These are phyloP conservation scores for Salvator merianae DNA, from an alignment of 2,113 vertebrate species.

Conservation along the genomic window DNA sequence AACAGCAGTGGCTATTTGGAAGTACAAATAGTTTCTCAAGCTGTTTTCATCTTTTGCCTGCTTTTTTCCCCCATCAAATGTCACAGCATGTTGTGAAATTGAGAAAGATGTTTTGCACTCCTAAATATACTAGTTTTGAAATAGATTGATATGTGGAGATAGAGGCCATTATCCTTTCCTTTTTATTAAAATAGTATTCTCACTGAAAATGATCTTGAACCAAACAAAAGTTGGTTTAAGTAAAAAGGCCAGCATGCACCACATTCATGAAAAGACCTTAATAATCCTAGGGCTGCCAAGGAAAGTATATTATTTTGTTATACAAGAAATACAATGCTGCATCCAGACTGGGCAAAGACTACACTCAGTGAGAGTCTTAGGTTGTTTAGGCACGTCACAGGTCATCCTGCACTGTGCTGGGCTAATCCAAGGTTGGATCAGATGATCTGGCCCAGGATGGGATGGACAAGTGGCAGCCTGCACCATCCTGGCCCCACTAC, in stretches of 20 bases:
- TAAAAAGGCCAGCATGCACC: neutral
- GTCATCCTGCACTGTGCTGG: no score
- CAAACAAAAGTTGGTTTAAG: neutral
- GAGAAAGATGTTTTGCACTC: neutral
- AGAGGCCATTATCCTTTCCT: neutral
- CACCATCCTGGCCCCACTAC: no score
- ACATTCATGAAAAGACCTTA: neutral
- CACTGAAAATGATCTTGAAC: neutral
- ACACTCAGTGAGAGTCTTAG: no score
- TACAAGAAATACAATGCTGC: neutral
- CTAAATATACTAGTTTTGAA: neutral
- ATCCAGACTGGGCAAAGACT: no score
- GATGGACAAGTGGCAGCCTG: no score
- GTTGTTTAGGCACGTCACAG: no score
- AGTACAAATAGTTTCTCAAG: neutral
- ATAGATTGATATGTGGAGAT: neutral
- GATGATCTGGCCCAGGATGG: no score
- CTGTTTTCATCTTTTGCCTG: neutral
- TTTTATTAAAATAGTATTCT: neutral
- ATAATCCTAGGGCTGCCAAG: neutral
- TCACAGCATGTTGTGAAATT: neutral
- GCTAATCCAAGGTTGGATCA: no score
- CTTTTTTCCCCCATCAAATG: neutral
- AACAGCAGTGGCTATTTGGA: neutral
- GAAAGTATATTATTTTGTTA: neutral